Conservation (phyloP, 2,113 vertebrate genomes). For the Colistium nudipinnis region DNA sequence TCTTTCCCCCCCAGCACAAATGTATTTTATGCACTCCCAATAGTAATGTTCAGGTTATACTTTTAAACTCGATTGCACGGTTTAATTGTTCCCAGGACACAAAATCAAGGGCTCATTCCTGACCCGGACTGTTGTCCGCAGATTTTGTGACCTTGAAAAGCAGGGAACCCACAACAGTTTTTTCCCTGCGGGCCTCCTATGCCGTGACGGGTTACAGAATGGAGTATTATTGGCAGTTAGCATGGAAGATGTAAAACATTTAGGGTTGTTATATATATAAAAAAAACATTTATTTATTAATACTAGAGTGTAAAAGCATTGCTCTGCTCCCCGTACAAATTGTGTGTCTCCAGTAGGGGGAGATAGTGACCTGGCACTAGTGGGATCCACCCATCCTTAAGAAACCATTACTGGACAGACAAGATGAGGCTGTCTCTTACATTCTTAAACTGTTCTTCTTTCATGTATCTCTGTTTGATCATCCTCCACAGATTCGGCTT, state of each 20-base stretch:
- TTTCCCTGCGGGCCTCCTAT: conserved; percentile 28
- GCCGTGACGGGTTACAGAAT: conserved; percentile 28
- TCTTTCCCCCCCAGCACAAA: no score
- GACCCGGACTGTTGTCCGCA: no score
- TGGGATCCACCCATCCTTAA: not conserved
- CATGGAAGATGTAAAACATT: conserved; percentile 6
- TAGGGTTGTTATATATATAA: no score
- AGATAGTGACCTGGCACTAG: conserved; percentile 56
- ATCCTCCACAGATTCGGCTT: conserved; percentile 13
- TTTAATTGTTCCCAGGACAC: no score
- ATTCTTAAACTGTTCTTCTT: conserved; percentile 30
- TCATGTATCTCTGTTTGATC: conserved; percentile 38
- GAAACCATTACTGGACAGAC: not conserved
- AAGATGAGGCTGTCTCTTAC: not conserved
- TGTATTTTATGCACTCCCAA: no score
- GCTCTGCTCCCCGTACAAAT: not conserved
- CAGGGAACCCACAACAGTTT: no score
- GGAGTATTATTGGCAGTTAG: conserved; percentile 32
- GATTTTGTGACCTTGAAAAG: no score
- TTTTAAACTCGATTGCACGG: no score
- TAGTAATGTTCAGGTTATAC: no score
- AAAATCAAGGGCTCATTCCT: no score
- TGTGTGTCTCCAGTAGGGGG: conserved; percentile 62
- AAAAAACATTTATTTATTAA: conserved; percentile 26
- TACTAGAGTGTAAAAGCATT: conserved; percentile 11